Evolutionary conservation across 2,113 vertebrate species (phyloP).

Genomic region (Brevimyrus niger): DNA sequence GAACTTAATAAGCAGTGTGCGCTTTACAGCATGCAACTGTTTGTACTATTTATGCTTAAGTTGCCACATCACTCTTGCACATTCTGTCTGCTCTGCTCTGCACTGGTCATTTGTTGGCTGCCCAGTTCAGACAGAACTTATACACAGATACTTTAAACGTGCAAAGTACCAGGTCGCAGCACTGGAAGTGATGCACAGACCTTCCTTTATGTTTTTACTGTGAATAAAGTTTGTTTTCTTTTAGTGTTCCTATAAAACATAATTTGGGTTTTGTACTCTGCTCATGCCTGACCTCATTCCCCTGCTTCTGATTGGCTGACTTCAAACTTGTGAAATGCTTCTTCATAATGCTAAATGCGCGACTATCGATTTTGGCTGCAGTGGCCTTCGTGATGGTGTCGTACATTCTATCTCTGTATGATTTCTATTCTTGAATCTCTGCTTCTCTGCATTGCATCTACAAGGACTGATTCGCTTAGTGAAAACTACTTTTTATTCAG

Average conservation of each 20-base stretch:
- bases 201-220: background rate
- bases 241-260: background rate
- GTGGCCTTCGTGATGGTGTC: background rate
- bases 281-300: background rate
- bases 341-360: background rate
- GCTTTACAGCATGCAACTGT: background rate
- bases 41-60: background rate
- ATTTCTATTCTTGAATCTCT: background rate
- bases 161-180: background rate
- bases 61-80: background rate
- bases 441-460: background rate
- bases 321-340: background rate
- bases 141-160: background rate
- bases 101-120: background rate
- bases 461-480: background rate
- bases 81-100: background rate
- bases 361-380: background rate
- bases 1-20: background rate
- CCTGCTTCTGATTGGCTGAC: background rate
- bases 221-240: background rate
- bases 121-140: background rate
- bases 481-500: background rate
- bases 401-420: background rate
- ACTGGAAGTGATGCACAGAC: background rate
- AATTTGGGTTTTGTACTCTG: background rate